Percentiles rank a stretch among this genome's conserved stretches.
Conservation (phyloP, 2,888 invertebrate species). For the Conchocele bisecta region DNA sequence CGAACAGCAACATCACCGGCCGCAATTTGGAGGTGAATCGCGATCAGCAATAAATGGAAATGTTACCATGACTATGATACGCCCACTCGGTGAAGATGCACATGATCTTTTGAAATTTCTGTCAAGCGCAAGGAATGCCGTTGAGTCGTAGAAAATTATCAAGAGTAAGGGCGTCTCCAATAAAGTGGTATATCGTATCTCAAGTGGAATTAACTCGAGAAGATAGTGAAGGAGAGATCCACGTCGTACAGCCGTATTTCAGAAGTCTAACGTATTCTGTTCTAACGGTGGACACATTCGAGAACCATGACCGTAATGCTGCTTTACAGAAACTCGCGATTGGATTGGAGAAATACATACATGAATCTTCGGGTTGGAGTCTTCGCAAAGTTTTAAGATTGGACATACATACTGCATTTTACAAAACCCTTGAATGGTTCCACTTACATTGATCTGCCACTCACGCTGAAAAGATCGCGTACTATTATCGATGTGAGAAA, state of each 20-base stretch:
- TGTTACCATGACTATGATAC: no score
- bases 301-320: conserved; percentile 8
- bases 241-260: conserved; percentile 12
- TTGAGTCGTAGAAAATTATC: no score
- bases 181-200: conserved; percentile 21
- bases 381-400: not conserved
- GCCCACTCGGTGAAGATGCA: conserved; percentile 3
- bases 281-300: not conserved
- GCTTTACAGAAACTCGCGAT: conserved; percentile 14
- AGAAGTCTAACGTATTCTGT: conserved; percentile 8
- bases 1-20: not conserved
- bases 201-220: conserved; percentile 12
- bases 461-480: conserved; percentile 1
- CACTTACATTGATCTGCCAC: conserved; percentile 12
- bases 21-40: not conserved
- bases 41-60: conserved; percentile 6
- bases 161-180: not conserved
- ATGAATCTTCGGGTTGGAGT: conserved; percentile 9
- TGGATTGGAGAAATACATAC: conserved; percentile 3
- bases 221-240: not conserved
- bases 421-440: conserved; percentile 13
- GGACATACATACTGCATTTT: not conserved
- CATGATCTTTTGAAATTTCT: conserved; percentile 16
- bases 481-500: conserved; percentile 38
- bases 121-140: not conserved